Percentiles rank a stretch among this genome's conserved stretches.
Conservation (phyloP, 2,888 invertebrate genomes). For the Panopea generosa region DNA sequence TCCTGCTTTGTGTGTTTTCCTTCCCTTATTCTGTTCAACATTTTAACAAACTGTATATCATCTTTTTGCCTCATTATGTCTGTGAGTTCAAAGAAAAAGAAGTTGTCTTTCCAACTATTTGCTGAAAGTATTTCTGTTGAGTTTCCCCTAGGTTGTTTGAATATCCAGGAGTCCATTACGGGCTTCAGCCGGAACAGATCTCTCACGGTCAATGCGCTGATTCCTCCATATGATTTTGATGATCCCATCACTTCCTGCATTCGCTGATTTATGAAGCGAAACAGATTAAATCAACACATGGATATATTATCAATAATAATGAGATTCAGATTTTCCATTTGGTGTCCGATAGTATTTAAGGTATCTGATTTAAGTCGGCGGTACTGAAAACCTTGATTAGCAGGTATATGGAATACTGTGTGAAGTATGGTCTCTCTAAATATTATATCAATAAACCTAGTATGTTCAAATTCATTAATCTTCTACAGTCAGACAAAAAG, state of each 20-base stretch:
- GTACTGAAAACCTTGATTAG: slow-evolving; percentile 29
- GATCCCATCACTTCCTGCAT: not conserved
- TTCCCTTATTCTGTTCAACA: slow-evolving; percentile 14
- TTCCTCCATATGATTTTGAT: not conserved
- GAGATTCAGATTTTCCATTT: slow-evolving; percentile 33
- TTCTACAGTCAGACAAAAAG: no score
- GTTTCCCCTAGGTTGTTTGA: no score
- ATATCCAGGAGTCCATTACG: slow-evolving; percentile 26
- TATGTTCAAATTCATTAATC: no score
- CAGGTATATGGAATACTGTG: slow-evolving; percentile 40
- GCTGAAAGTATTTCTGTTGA: no score
- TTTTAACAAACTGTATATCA: slow-evolving; percentile 28
- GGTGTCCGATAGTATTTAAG: slow-evolving; percentile 11
- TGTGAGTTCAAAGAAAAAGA: slow-evolving; percentile 29
- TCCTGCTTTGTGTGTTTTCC: not conserved
- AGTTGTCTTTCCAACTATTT: slow-evolving; percentile 40
- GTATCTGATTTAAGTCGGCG: slow-evolving; percentile 41
- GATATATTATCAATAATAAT: slow-evolving; percentile 66
- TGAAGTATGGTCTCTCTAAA: slow-evolving; percentile 38
- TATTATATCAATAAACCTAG: no score
- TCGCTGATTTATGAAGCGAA: not conserved
- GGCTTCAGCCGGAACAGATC: no score
- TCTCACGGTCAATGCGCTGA: not conserved
- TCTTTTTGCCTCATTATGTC: slow-evolving; percentile 57
- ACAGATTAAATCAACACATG: slow-evolving; percentile 56